phyloP scores from a whole-genome alignment of 2,113 vertebrate genomes.

The Chauna torquata region DNA sequence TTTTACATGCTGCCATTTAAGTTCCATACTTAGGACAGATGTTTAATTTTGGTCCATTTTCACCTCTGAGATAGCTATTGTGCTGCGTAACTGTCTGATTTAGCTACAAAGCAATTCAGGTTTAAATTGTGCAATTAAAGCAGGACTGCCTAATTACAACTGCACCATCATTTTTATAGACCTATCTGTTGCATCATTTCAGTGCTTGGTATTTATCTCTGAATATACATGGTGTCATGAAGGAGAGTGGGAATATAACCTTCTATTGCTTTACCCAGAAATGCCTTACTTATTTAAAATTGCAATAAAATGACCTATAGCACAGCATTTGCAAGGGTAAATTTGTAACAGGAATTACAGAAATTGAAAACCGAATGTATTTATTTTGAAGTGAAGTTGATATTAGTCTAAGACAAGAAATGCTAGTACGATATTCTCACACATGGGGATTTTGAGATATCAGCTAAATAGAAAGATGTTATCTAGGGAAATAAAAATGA shows the following conservation, averaged over 20 bases:
- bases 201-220: neutral
- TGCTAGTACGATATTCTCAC: neutral
- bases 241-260: neutral
- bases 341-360: neutral
- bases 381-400: neutral
- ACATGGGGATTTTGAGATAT: neutral
- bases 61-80: neutral
- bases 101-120: neutral
- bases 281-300: constrained; percentile 39
- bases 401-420: neutral
- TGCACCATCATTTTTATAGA: constrained; percentile 46
- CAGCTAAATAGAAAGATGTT: neutral
- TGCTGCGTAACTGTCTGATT: constrained; percentile 25
- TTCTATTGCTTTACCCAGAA: constrained; percentile 24
- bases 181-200: constrained; percentile 14
- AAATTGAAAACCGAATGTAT: neutral
- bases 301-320: neutral
- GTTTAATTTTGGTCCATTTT: constrained; percentile 35
- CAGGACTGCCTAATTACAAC: constrained; percentile 47
- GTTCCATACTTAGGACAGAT: neutral
- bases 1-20: neutral
- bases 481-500: constrained; percentile 18
- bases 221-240: neutral
- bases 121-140: constrained; percentile 47
- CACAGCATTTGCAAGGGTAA: neutral